Percentiles rank a stretch among this genome's conserved stretches.
phyloP scores from a whole-genome alignment of 2,113 vertebrate genomes.

The Calonectris borealis region DNA sequence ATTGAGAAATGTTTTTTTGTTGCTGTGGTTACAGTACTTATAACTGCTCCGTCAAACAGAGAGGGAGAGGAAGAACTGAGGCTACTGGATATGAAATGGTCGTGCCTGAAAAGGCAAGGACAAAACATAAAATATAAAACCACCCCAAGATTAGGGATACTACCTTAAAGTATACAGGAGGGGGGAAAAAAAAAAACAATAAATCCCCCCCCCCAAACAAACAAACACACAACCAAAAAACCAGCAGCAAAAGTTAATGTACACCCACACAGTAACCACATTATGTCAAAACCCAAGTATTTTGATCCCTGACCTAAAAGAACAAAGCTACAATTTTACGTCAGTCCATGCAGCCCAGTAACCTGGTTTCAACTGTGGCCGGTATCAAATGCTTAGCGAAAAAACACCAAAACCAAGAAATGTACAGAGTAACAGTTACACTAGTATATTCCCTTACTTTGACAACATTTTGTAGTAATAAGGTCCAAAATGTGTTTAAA shows the following conservation, averaged over 20 bases:
- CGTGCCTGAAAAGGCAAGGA: slow-evolving; percentile 78
- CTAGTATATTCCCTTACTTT: background rate
- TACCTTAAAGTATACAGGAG: background rate
- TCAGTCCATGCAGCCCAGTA: background rate
- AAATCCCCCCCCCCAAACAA: background rate
- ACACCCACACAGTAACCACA: background rate
- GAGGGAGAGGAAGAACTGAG: slow-evolving; percentile 95
- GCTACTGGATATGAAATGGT: slow-evolving; percentile 98
- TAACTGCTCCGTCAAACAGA: slow-evolving; percentile 95
- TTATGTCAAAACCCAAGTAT: background rate
- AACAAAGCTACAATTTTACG: background rate
- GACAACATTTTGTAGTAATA: background rate
- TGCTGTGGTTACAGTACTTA: slow-evolving; percentile 97
- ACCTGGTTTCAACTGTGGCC: background rate
- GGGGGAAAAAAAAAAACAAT: background rate
- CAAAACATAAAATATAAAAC: background rate
- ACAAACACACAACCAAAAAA: background rate
- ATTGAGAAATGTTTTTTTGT: slow-evolving; percentile 98
- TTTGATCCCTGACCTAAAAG: background rate
- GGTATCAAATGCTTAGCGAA: background rate
- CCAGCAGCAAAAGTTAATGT: background rate
- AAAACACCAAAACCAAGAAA: background rate
- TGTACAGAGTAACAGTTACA: background rate
- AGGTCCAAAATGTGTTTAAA: background rate
- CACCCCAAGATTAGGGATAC: background rate